phyloP scores from a whole-genome alignment of 2,888 invertebrate species.

The Prosapia bicincta region DNA sequence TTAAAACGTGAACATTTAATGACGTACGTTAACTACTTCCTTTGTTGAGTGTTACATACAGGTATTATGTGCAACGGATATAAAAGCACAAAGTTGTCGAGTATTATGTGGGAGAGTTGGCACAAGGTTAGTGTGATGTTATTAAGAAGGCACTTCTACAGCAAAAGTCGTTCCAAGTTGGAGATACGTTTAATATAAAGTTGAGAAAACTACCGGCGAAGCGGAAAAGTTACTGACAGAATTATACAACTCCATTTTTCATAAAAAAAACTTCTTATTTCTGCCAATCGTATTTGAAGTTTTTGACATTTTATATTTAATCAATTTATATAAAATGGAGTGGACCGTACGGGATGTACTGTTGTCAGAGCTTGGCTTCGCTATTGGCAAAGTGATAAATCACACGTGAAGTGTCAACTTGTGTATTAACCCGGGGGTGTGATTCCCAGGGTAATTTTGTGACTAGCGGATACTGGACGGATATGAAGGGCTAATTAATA shows the following conservation, averaged over 20 bases:
- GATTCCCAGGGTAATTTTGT: constrained; percentile 2
- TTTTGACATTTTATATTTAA: not conserved
- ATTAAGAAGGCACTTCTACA: not conserved
- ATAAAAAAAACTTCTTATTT: not conserved
- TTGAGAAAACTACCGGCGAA: not conserved
- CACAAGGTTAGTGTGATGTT: not conserved
- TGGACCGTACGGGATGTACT: not conserved
- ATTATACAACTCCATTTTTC: not conserved
- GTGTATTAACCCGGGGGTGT: not conserved
- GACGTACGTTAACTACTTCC: no score
- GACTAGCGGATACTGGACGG: not conserved
- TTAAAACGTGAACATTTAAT: no score
- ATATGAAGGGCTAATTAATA: not conserved
- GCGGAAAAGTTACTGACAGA: not conserved
- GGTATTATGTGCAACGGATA: no score
- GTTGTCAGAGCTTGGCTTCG: not conserved
- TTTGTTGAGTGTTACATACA: no score
- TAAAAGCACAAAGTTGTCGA: no score
- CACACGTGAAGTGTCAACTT: not conserved
- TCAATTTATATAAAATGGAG: not conserved
- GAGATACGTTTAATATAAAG: not conserved
- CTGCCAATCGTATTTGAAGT: not conserved
- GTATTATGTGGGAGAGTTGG: not conserved
- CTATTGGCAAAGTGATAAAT: not conserved
- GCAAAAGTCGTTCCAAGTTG: not conserved